These are phyloP conservation scores for Protonibea diacanthus DNA, from an alignment of 2,797 vertebrate genomes.

Conservation along the genomic window DNA sequence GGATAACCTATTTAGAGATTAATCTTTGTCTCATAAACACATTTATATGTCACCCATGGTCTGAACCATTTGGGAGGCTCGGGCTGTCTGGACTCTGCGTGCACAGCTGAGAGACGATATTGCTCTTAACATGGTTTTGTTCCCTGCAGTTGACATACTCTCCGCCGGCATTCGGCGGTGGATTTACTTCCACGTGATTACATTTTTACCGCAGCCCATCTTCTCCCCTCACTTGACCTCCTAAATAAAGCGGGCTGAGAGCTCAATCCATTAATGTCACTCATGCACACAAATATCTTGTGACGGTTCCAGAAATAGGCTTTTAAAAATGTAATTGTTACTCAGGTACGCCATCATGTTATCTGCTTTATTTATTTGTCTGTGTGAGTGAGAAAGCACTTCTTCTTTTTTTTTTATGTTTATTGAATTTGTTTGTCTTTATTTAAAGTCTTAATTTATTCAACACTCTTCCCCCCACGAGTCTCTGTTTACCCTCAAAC, in stretches of 20 bases:
- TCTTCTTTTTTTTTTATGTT: not conserved
- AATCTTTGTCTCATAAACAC: slow-evolving; percentile 75
- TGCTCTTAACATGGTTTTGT: slow-evolving; percentile 70
- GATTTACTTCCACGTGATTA: slow-evolving; percentile 73
- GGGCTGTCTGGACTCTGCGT: slow-evolving; percentile 28
- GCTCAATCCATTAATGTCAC: slow-evolving; percentile 72
- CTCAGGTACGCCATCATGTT: slow-evolving; percentile 34
- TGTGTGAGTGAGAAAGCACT: slow-evolving; percentile 16
- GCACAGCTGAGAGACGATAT: slow-evolving; percentile 57
- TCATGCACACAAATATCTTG: slow-evolving; percentile 56
- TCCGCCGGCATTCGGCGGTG: slow-evolving; percentile 50
- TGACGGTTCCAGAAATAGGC: slow-evolving; percentile 60
- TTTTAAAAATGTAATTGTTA: slow-evolving; percentile 64
- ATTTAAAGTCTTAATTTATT: slow-evolving; percentile 49
- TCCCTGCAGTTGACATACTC: slow-evolving; percentile 60
- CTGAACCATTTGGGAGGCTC: slow-evolving; percentile 28
- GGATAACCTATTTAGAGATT: slow-evolving; percentile 74
- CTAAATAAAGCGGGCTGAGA: slow-evolving; percentile 58
- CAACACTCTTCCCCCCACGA: slow-evolving; percentile 8
- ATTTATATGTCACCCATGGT: slow-evolving; percentile 57
- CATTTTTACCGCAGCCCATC: slow-evolving; percentile 58
- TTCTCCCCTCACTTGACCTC: slow-evolving; percentile 63
- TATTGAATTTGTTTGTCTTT: slow-evolving; percentile 31
- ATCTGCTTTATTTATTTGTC: slow-evolving; percentile 48
- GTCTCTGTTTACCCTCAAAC: slow-evolving; percentile 39